Percentiles rank a stretch among this genome's conserved stretches.
phyloP scores from a whole-genome alignment of 1,140 invertebrate genomes.

The Ridgeia piscesae region DNA sequence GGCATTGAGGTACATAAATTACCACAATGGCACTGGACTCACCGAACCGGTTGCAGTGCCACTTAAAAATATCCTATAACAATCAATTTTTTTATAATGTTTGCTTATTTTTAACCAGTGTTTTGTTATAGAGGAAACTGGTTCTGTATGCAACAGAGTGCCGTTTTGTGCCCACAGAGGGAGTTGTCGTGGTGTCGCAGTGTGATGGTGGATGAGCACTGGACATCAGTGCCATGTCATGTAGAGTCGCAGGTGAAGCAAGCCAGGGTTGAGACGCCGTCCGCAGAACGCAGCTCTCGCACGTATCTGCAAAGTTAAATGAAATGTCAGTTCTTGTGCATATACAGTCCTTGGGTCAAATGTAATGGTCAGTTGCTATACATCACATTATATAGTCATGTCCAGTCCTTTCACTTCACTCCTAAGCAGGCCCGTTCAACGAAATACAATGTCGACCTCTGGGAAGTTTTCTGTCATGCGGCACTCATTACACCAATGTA shows the following conservation, averaged over 20 bases:
- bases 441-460: no score
- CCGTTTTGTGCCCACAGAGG: neutral
- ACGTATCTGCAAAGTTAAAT: neutral
- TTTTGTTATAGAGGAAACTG: neutral
- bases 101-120: constrained; percentile 6
- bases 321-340: no score
- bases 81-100: neutral
- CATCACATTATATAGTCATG: no score
- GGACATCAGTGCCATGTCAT: neutral
- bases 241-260: neutral
- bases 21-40: neutral
- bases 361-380: no score
- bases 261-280: neutral
- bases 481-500: no score
- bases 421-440: no score
- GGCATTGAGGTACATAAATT: neutral
- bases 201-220: neutral
- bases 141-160: neutral
- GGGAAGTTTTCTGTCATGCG: no score
- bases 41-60: neutral
- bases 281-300: neutral
- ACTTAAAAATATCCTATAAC: neutral
- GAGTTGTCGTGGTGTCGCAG: neutral
- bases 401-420: no score
- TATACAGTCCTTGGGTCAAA: no score